Evolutionary conservation across 2,797 vertebrate species (phyloP).

Genomic region (Poliocrania exsul): DNA sequence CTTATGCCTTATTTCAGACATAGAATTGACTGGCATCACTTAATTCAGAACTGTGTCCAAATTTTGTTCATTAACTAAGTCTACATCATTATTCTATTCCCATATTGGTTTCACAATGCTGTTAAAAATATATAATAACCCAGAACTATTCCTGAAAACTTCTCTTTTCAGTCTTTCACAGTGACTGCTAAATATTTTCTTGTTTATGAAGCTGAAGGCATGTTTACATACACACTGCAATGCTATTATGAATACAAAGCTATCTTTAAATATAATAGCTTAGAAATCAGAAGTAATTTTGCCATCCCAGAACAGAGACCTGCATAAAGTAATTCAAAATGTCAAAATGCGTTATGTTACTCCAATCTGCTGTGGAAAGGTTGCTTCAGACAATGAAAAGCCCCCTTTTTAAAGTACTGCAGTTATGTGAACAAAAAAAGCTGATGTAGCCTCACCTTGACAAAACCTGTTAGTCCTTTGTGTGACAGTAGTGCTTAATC

Average conservation of each 20-base stretch:
- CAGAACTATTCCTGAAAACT: not conserved
- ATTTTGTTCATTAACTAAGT: not conserved
- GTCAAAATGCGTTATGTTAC: not conserved
- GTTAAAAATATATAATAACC: not conserved
- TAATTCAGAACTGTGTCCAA: not conserved
- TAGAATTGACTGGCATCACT: not conserved
- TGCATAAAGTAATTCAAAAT: not conserved
- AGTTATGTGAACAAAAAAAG: not conserved
- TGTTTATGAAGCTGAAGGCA: not conserved
- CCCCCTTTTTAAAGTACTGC: not conserved
- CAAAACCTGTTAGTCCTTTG: not conserved
- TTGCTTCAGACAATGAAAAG: not conserved
- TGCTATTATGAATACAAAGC: not conserved
- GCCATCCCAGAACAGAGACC: not conserved
- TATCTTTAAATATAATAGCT: not conserved
- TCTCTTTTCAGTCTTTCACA: not conserved
- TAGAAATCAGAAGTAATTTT: not conserved
- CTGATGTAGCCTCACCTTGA: not conserved
- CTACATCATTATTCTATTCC: not conserved
- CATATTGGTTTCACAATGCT: not conserved
- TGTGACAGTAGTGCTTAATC: rapidly evolving
- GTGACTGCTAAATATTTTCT: not conserved
- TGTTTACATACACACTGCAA: not conserved
- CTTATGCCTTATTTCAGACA: not conserved
- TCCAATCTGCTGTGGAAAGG: not conserved